Conservation (phyloP, 2,113 vertebrate species). For the Dasypus novemcinctus region DNA sequence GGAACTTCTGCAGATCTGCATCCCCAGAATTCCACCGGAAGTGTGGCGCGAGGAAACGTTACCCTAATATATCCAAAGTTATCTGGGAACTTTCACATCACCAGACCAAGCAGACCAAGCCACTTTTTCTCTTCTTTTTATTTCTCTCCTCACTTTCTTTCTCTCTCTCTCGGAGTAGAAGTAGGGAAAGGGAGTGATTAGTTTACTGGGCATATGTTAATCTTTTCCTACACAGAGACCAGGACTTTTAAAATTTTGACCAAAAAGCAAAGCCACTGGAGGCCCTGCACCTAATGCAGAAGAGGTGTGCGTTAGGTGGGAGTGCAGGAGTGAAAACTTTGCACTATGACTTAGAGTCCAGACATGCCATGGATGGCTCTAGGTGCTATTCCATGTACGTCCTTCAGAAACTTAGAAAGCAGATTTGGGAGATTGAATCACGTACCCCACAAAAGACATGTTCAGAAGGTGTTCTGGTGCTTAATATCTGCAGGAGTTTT, state of each 20-base stretch:
- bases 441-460: too few species aligned
- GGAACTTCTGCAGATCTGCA: not conserved
- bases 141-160: not conserved
- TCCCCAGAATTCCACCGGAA: not conserved
- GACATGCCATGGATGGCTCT: accelerated
- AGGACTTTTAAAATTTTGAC: not conserved
- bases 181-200: not conserved
- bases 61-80: not conserved
- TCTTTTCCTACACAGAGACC: not conserved
- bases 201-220: not conserved
- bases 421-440: not conserved
- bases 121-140: not conserved
- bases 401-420: not conserved
- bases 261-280: not conserved
- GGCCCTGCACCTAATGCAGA: not conserved
- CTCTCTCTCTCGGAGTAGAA: not conserved
- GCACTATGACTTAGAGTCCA: too few species aligned
- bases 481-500: too few species aligned
- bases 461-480: too few species aligned
- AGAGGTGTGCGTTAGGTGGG: not conserved
- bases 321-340: accelerated
- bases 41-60: not conserved
- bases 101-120: not conserved
- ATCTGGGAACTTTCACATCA: not conserved
- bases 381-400: not conserved